Evolutionary conservation across 2,797 vertebrate species (phyloP).

Genomic region (Calcarius lapponicus): DNA sequence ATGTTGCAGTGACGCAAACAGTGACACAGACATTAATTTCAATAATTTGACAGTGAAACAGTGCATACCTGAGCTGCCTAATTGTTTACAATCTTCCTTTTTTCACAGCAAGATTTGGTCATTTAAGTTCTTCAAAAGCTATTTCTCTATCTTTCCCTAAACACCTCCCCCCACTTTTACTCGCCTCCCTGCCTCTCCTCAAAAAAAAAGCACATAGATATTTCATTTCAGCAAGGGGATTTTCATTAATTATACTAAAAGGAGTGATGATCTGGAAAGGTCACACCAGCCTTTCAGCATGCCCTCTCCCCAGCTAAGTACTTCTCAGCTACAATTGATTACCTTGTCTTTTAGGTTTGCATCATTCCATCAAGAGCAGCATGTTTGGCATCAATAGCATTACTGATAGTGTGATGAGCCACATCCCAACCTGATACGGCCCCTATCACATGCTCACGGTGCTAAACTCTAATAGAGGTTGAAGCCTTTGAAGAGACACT

Average conservation of each 20-base stretch:
- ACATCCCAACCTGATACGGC: neutral
- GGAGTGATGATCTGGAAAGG: slow-evolving; percentile 20
- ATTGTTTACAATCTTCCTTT: neutral
- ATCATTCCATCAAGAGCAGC: neutral
- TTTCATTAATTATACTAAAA: slow-evolving; percentile 47
- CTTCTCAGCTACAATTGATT: slow-evolving; percentile 6
- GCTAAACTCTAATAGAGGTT: neutral
- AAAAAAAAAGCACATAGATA: neutral
- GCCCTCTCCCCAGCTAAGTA: neutral
- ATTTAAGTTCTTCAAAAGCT: neutral
- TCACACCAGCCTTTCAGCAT: slow-evolving; percentile 4
- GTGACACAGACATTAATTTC: slow-evolving; percentile 53
- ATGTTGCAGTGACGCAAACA: slow-evolving; percentile 29
- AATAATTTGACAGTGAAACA: slow-evolving; percentile 45
- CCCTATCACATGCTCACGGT: neutral
- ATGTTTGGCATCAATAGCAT: neutral
- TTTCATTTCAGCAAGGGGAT: neutral
- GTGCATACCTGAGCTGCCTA: neutral
- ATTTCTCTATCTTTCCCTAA: neutral
- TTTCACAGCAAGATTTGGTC: neutral
- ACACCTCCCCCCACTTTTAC: neutral
- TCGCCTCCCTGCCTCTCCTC: fast-evolving
- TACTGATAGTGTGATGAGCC: neutral
- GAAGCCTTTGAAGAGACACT: neutral
- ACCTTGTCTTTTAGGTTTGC: neutral